These are phyloP conservation scores for Melozone crissalis DNA, from an alignment of 2,113 vertebrate genomes.

Conservation along the genomic window DNA sequence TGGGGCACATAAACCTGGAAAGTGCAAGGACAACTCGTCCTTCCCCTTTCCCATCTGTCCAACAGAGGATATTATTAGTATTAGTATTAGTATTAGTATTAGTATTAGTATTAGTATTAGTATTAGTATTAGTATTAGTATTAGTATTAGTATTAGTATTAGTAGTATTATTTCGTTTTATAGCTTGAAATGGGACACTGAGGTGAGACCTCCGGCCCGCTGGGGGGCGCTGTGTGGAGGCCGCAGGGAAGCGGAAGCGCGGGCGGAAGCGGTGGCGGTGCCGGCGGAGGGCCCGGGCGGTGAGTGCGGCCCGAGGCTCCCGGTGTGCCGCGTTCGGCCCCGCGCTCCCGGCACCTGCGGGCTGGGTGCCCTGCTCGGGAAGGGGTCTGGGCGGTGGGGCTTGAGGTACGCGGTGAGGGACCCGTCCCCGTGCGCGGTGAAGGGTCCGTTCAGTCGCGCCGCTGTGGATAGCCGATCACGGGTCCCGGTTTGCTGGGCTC, in stretches of 20 bases:
- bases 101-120: too few species aligned
- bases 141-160: too few species aligned
- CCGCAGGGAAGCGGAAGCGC: neutral
- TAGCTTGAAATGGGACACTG: neutral
- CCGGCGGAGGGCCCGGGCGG: neutral
- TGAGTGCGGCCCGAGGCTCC: neutral
- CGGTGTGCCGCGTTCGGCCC: neutral
- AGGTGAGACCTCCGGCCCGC: neutral
- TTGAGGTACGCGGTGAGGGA: neutral
- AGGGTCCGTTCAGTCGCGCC: too few species aligned
- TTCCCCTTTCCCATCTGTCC: neutral
- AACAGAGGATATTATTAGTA: too few species aligned
- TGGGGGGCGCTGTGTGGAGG: neutral
- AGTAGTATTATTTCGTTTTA: too few species aligned
- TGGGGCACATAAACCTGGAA: accelerated
- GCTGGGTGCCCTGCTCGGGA: neutral
- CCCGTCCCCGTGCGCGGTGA: neutral
- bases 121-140: too few species aligned
- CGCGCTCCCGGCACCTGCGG: neutral
- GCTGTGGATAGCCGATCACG: too few species aligned
- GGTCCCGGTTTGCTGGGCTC: neutral
- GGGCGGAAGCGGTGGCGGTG: neutral
- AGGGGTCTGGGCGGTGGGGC: neutral
- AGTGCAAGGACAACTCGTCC: accelerated
- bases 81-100: too few species aligned